Evolutionary conservation across 2,888 invertebrate species (phyloP), one percentile per base, ranked within the genome.

Genomic region (Folsomia manolachei): DNA sequence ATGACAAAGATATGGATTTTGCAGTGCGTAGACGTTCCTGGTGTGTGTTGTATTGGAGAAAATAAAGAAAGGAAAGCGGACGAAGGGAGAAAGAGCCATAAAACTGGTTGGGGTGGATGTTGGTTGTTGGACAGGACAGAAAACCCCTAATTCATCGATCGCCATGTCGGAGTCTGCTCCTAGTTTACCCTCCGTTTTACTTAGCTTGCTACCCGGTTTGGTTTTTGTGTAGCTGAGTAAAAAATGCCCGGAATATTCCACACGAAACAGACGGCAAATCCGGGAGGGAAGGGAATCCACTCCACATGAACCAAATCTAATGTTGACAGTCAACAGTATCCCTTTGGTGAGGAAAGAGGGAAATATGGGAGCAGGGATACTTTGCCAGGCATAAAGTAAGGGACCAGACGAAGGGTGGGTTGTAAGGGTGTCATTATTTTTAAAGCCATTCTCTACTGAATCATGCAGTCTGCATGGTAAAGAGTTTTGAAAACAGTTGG

Each of bases 111-210:
- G 39, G 39, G 39, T 39, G 39, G 39, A 39, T 39, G 39, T 4
- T 69, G 52, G 66, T 70, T 2, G 21, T 27, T 26, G 68, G 39
- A 63, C 53, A 61, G 71, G 64, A 26, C 27, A 26, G 64, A 27
- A 27, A 65, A 66, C 64, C 74, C 74, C 73, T 70, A 76, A 73
- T 76, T 72, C 74, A 76, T 76, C 74, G 76, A 76, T 76, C 72
- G 71, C 68, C 25, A 64, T 66, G 67, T 74, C 73, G 71, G 75
- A 76, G 75, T 62, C 62, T 62, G 62, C 62, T 62, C 62, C 25
- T 39, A 4, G 39, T 39, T 39, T 39, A 39, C 39, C 39, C 39
- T 39, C 39, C 39, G 39, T 14, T 39, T 39, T 39, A 39, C 39
- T 39, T 14, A n/a, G n/a, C n/a, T n/a, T n/a, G n/a, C n/a, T n/a